These are phyloP conservation scores for Melanotaenia boesemani DNA, from an alignment of 2,797 vertebrate genomes.

Conservation along the genomic window DNA sequence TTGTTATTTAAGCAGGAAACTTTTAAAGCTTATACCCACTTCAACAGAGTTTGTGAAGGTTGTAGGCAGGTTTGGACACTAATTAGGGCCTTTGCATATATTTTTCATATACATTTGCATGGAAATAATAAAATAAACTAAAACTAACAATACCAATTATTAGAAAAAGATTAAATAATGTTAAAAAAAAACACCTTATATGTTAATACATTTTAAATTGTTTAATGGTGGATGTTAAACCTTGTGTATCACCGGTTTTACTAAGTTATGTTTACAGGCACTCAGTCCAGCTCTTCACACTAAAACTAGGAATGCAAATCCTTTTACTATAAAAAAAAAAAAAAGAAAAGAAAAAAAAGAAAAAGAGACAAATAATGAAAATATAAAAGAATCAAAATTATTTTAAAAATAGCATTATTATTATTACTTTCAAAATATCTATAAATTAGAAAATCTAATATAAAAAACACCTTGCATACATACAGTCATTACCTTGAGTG, in stretches of 20 bases:
- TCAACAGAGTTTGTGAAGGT: constrained; percentile 21
- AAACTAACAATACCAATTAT: not conserved
- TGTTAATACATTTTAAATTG: not conserved
- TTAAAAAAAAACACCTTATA: not conserved
- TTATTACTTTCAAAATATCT: not conserved
- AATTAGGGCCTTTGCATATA: not conserved
- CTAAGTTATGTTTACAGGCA: not conserved
- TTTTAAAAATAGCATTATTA: not conserved
- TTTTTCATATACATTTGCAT: not conserved
- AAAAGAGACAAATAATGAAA: not conserved
- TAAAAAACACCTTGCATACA: not conserved
- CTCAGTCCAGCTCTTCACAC: not conserved
- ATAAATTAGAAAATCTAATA: not conserved
- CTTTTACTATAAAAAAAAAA: not conserved
- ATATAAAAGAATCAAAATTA: not conserved
- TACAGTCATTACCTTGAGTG: not conserved
- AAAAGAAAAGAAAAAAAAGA: too few relatives aligned
- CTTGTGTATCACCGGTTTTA: not conserved
- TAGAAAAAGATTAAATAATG: not conserved
- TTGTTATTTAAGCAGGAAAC: constrained; percentile 29
- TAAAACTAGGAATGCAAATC: not conserved
- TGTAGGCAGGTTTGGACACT: not conserved
- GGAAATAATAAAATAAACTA: not conserved
- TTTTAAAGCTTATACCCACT: constrained; percentile 12
- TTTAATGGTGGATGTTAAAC: not conserved